Percentiles rank a stretch among this genome's conserved stretches.
These are phyloP conservation scores for Drepana falcataria DNA, from an alignment of 2,888 invertebrate genomes.

Conservation along the genomic window DNA sequence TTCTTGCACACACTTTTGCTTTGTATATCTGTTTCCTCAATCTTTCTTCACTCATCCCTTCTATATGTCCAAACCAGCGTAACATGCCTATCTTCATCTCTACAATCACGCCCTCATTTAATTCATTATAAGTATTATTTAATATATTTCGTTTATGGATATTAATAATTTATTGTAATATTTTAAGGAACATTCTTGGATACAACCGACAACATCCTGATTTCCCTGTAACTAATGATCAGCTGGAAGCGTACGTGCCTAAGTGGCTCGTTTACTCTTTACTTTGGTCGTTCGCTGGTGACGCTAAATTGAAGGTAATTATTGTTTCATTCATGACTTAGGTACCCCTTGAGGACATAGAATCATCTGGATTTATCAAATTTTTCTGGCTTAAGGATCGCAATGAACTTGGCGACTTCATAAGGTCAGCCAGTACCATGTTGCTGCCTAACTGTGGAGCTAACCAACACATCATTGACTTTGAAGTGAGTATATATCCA, in stretches of 20 bases:
- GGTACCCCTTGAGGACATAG: neutral
- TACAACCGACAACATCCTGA: slow-evolving; percentile 97
- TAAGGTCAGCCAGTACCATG: slow-evolving; percentile 96
- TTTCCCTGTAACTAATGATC: slow-evolving; percentile 95
- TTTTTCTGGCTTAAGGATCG: slow-evolving; percentile 70
- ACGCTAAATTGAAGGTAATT: slow-evolving; percentile 94
- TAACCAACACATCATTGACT: slow-evolving; percentile 94
- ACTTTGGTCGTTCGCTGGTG: slow-evolving; percentile 98
- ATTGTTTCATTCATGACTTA: neutral
- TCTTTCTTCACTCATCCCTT: no score
- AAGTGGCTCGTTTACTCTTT: slow-evolving; percentile 95
- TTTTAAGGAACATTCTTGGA: slow-evolving; percentile 87
- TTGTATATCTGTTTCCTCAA: no score
- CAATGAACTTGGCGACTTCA: slow-evolving; percentile 96
- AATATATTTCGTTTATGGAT: no score
- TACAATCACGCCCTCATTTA: no score
- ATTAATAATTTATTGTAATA: no score
- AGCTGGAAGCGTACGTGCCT: slow-evolving; percentile 95
- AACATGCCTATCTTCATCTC: no score
- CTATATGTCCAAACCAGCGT: no score
- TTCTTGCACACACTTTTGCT: no score
- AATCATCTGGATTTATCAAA: neutral
- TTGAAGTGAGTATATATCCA: slow-evolving; percentile 82
- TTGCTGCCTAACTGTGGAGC: slow-evolving; percentile 90
- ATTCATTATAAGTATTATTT: no score